phyloP scores from a whole-genome alignment of 1,140 invertebrate genomes.

The Monochamus saltuarius region DNA sequence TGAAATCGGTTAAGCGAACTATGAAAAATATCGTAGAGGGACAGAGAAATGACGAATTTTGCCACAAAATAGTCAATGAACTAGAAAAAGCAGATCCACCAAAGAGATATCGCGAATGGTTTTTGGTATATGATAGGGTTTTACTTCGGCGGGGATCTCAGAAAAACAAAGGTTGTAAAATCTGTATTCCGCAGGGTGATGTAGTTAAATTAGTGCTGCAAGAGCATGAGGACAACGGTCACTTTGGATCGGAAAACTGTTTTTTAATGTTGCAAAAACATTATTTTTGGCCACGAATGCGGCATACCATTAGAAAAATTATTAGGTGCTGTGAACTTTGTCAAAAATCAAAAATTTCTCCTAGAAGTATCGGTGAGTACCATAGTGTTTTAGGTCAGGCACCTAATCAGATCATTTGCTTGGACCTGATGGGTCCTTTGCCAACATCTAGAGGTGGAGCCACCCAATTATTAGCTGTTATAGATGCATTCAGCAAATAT shows the following conservation, averaged over 20 bases:
- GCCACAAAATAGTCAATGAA: not conserved
- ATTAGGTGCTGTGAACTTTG: constrained; percentile 12
- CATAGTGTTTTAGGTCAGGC: not conserved
- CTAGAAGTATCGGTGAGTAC: not conserved
- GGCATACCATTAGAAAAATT: not conserved
- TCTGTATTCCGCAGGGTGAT: too few species aligned
- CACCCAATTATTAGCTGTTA: not conserved
- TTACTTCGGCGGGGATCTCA: too few species aligned
- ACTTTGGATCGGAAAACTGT: constrained; percentile 1
- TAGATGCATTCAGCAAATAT: constrained; percentile 13
- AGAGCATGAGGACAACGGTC: constrained; percentile 1
- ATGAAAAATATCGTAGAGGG: not conserved
- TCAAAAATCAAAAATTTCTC: constrained; percentile 6
- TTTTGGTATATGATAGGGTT: too few species aligned
- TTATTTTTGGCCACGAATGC: constrained; percentile 14
- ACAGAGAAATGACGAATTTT: not conserved
- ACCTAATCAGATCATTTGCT: too few species aligned
- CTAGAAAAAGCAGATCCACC: not conserved
- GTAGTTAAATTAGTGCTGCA: not conserved
- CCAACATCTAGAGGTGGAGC: too few species aligned
- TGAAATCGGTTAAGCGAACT: not conserved
- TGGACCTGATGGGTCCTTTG: too few species aligned
- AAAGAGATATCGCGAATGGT: not conserved
- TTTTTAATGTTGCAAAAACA: not conserved
- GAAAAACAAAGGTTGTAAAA: too few species aligned